Conservation (phyloP, 2,797 vertebrate genomes). For the Zenarchopterus dispar region DNA sequence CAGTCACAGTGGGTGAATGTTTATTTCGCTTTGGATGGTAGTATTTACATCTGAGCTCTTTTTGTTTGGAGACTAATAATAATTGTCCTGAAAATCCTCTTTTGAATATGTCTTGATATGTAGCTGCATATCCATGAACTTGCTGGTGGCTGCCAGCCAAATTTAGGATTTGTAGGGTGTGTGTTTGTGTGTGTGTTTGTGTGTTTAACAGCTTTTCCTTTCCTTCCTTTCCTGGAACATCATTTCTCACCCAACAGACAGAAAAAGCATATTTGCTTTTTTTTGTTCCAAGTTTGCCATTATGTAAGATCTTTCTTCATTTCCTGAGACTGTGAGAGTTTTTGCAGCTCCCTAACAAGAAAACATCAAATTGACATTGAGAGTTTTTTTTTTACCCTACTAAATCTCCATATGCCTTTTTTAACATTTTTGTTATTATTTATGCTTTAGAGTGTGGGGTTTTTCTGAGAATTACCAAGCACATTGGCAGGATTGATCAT, state of each 20-base stretch:
- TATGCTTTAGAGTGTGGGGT: too few relatives aligned
- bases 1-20: not conserved
- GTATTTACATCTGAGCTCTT: slow-evolving; percentile 17
- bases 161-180: slow-evolving; percentile 49
- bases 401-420: too few relatives aligned
- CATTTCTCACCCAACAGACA: slow-evolving; percentile 26
- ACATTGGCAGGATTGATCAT: too few relatives aligned
- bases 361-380: not conserved
- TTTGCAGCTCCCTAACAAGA: slow-evolving; percentile 5
- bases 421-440: too few relatives aligned
- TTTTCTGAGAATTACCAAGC: too few relatives aligned
- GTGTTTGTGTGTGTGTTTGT: not conserved
- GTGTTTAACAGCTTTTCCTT: slow-evolving; percentile 43
- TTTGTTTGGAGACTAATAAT: slow-evolving; percentile 39
- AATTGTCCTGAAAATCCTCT: slow-evolving; percentile 56
- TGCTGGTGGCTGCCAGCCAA: slow-evolving; percentile 44
- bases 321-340: slow-evolving; percentile 17
- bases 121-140: slow-evolving; percentile 49
- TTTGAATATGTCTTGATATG: slow-evolving; percentile 63
- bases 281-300: not conserved
- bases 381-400: too few relatives aligned
- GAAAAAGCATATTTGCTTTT: not conserved
- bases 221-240: slow-evolving; percentile 40
- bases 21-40: slow-evolving; percentile 14
- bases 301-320: slow-evolving; percentile 35